Evolutionary conservation across 2,888 invertebrate genomes (phyloP).

Genomic region (Lasioglossum pauxillum): DNA sequence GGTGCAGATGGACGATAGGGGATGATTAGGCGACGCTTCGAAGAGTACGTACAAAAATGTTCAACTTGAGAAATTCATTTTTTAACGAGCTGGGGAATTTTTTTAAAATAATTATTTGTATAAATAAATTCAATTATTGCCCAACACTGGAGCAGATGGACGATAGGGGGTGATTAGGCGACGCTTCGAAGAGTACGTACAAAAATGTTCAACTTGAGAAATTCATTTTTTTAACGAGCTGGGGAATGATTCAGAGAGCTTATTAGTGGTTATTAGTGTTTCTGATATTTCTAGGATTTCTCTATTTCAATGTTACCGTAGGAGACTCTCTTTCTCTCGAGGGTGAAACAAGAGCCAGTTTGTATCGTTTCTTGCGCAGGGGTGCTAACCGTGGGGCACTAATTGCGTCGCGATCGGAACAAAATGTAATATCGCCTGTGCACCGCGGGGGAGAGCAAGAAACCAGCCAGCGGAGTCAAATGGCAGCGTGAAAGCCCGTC

Average conservation of each 20-base stretch:
- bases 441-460: constrained; percentile 7
- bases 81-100: too few relatives aligned
- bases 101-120: too few relatives aligned
- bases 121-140: too few relatives aligned
- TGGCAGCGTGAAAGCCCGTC: neutral
- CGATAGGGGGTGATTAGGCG: neutral
- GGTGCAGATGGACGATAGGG: too few relatives aligned
- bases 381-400: constrained; percentile 19
- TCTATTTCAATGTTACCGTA: neutral
- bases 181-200: neutral
- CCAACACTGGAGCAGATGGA: too few relatives aligned
- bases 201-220: neutral
- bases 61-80: neutral
- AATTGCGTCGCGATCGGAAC: constrained; percentile 52
- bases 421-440: constrained; percentile 16
- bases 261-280: neutral
- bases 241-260: neutral
- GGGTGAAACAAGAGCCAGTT: neutral
- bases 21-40: neutral
- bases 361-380: neutral
- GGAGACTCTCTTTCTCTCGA: neutral
- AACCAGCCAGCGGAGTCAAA: constrained; percentile 2
- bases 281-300: neutral
- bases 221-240: neutral
- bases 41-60: neutral